Evolutionary conservation across 2,888 invertebrate genomes (phyloP).

Genomic region (Ophion costatus): DNA sequence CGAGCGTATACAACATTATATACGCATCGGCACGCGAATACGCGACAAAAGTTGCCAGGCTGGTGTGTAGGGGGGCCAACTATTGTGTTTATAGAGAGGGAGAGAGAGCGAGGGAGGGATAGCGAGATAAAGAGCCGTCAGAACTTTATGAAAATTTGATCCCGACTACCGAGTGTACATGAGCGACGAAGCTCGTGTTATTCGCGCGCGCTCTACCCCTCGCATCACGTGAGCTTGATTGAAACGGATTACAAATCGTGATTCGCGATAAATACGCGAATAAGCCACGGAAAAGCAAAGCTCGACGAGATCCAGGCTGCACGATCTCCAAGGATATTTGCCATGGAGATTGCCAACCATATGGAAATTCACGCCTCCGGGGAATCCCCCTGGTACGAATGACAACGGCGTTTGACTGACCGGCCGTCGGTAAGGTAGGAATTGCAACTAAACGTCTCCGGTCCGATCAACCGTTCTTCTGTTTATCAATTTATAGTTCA

Average conservation of each 20-base stretch:
- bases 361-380: background rate
- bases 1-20: constrained; percentile 49
- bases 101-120: constrained; percentile 3
- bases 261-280: constrained; percentile 26
- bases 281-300: constrained; percentile 4
- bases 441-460: background rate
- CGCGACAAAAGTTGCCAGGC: constrained; percentile 36
- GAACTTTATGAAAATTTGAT: constrained; percentile 31
- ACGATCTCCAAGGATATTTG: constrained; percentile 6
- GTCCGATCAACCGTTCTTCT: background rate
- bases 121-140: constrained; percentile 22
- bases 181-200: constrained; percentile 24
- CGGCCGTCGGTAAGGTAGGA: background rate
- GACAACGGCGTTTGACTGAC: background rate
- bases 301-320: background rate
- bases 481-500: background rate
- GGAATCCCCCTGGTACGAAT: constrained; percentile 2
- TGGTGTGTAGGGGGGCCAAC: constrained; percentile 39
- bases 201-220: constrained; percentile 14
- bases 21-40: constrained; percentile 32
- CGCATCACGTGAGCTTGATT: constrained; percentile 21
- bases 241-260: constrained; percentile 19
- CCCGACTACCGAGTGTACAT: constrained; percentile 5
- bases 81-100: constrained; percentile 45
- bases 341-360: constrained; percentile 30